Evolutionary conservation across 1,140 invertebrate species (phyloP), one percentile per base, ranked within the genome.

Genomic region (Camponotus vicinus): DNA sequence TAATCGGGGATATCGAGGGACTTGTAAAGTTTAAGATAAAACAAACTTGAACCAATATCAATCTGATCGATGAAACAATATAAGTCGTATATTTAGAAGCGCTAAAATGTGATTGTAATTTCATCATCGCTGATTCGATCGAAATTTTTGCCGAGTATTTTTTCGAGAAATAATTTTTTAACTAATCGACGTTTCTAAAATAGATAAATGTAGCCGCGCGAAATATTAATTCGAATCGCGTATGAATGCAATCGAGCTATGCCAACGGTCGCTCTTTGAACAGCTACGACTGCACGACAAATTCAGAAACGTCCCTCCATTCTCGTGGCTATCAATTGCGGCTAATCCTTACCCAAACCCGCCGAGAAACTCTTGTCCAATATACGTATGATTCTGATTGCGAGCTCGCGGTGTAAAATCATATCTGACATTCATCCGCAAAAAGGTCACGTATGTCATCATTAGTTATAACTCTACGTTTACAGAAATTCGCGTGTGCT

Each of bases 291-390:
- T 64, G 66, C 79, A 55, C 82, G 70, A 71, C 85, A 71, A 85
- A 63, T 88, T 88, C 86, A 61, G 80, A 64, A 59, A 67, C 84
- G 89, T 90, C 86, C 84, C 90, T 88, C 84, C 84, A 52, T 83
- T 71, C 86, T 78, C 80, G 79, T 90, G 89, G 89, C 90, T 91
- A 91, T 91, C 90, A 91, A 91, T 91, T 91, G 90, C 70, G 79
- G 89, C 90, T 91, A 91, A 91, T 91, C 90, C 90, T 91, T 91
- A 64, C 55, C 63, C 86, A 80, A 79, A 66, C 75, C 37, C 85
- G 66, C 90, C 27, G 89, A 83, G 87, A 90, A 91, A 91, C 61
- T 91, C 66, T 90, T 89, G 89, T 86, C 90, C 86, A 27, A 37
- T 3, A 9, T 27, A 67, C 27, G 34, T 11, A 40, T 27, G 11